Conservation (phyloP, 2,888 invertebrate species). For the Coremacera marginata region DNA sequence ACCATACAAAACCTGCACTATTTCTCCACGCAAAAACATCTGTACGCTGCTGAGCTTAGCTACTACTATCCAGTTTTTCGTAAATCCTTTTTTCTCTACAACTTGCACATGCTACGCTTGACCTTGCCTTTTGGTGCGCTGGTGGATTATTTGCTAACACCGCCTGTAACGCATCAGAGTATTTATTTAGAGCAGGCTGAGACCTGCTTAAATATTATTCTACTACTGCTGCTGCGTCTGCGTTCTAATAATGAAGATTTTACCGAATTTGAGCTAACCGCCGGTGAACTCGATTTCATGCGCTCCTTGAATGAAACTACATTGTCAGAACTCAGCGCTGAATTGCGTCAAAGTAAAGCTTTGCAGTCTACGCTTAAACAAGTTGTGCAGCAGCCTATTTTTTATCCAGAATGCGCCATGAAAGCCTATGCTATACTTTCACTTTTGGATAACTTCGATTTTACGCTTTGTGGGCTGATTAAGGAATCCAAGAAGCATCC, state of each 20-base stretch:
- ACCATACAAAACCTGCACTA: slow-evolving; percentile 52
- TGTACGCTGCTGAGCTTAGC: slow-evolving; percentile 50
- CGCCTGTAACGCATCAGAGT: slow-evolving; percentile 46
- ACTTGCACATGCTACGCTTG: slow-evolving; percentile 59
- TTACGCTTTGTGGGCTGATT: slow-evolving; percentile 48
- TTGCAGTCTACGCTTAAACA: slow-evolving; percentile 46
- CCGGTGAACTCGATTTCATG: slow-evolving; percentile 52
- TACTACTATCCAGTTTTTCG: slow-evolving; percentile 56
- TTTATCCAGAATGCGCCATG: slow-evolving; percentile 54
- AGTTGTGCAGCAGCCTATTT: slow-evolving; percentile 47
- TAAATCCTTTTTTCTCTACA: slow-evolving; percentile 56
- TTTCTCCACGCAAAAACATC: slow-evolving; percentile 51
- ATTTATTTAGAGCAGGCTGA: slow-evolving; percentile 55
- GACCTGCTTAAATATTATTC: slow-evolving; percentile 58
- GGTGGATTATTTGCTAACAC: slow-evolving; percentile 50
- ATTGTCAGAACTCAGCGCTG: slow-evolving; percentile 45
- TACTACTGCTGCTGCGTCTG: slow-evolving; percentile 50
- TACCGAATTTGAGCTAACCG: slow-evolving; percentile 53
- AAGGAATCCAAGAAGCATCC: slow-evolving; percentile 53
- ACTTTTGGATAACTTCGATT: slow-evolving; percentile 53
- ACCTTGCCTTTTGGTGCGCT: slow-evolving; percentile 50
- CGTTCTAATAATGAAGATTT: slow-evolving; percentile 47
- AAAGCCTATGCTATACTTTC: slow-evolving; percentile 57
- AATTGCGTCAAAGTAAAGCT: slow-evolving; percentile 46
- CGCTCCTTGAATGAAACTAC: slow-evolving; percentile 43